phyloP scores from a whole-genome alignment of 2,888 invertebrate genomes.

The Linyphia triangularis region DNA sequence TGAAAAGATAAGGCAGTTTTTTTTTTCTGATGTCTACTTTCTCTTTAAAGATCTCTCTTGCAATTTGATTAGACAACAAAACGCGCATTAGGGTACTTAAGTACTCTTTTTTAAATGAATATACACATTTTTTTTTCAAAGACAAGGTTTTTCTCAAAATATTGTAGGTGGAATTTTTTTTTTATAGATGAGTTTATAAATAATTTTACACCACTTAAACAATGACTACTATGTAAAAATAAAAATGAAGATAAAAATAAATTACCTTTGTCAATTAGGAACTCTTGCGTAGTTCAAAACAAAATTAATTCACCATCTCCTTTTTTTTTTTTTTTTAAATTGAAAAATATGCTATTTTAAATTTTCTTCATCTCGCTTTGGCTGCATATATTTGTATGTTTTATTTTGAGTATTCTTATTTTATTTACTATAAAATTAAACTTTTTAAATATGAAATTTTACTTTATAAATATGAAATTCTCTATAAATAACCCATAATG shows the following conservation, averaged over 20 bases:
- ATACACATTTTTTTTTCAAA: background rate
- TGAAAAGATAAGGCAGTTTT: conserved; percentile 58
- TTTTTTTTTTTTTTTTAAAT: too few relatives aligned
- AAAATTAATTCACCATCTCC: background rate
- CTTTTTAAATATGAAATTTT: too few relatives aligned
- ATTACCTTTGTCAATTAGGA: background rate
- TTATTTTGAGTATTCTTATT: too few relatives aligned
- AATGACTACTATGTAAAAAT: background rate
- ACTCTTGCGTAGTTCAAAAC: background rate
- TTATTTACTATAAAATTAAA: too few relatives aligned
- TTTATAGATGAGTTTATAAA: too few relatives aligned
- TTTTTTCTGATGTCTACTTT: conserved; percentile 12
- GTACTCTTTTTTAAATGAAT: conserved; percentile 35
- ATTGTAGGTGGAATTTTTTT: too few relatives aligned
- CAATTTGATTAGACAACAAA: conserved; percentile 62
- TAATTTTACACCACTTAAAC: too few relatives aligned
- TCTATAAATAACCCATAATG: too few relatives aligned
- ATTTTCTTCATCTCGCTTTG: too few relatives aligned
- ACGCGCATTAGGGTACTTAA: conserved; percentile 41
- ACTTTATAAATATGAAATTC: too few relatives aligned
- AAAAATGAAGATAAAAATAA: background rate
- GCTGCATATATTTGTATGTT: too few relatives aligned
- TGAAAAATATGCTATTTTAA: too few relatives aligned
- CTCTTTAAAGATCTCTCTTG: conserved; percentile 15
- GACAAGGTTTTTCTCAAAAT: background rate